Percentiles rank a stretch among this genome's conserved stretches.
These are phyloP conservation scores for Ischnus inquisitorius DNA, from an alignment of 2,888 invertebrate species.

Conservation along the genomic window DNA sequence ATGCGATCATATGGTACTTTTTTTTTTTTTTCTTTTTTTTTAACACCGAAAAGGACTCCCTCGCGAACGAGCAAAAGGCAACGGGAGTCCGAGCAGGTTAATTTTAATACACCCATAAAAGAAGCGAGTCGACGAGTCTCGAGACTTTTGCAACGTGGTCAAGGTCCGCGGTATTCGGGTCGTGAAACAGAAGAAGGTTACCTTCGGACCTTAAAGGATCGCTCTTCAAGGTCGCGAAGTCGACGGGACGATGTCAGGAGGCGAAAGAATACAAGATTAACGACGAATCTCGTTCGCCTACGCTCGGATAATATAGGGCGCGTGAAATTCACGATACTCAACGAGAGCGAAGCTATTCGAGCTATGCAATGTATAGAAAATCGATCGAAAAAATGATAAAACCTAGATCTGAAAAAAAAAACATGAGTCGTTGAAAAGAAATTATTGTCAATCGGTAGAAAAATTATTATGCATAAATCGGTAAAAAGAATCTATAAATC, in stretches of 20 bases:
- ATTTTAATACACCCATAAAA: conserved; percentile 65
- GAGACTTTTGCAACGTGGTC: conserved; percentile 76
- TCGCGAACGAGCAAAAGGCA: conserved; percentile 1
- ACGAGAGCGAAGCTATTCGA: not conserved
- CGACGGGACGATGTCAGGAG: conserved; percentile 24
- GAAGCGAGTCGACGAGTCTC: conserved; percentile 28
- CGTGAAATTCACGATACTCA: not conserved
- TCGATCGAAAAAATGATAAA: too few species aligned
- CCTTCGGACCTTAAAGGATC: conserved; percentile 76
- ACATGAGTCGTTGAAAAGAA: too few species aligned
- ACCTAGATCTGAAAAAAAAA: too few species aligned
- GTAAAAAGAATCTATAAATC: too few species aligned
- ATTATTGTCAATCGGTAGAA: too few species aligned
- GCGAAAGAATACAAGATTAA: conserved; percentile 16
- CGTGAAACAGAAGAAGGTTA: conserved; percentile 64
- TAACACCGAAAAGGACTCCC: conserved; percentile 37
- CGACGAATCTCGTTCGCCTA: conserved; percentile 7
- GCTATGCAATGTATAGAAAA: too few species aligned
- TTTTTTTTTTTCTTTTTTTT: not conserved
- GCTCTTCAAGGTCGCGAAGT: conserved; percentile 61
- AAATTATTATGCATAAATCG: too few species aligned
- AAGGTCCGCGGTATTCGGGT: conserved; percentile 78
- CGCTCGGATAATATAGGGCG: not conserved
- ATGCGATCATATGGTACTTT: conserved; percentile 5
- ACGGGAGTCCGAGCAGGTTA: conserved; percentile 34